Percentiles rank a stretch among this genome's conserved stretches.
phyloP scores from a whole-genome alignment of 2,113 vertebrate genomes.

The Oryctolagus cuniculus region DNA sequence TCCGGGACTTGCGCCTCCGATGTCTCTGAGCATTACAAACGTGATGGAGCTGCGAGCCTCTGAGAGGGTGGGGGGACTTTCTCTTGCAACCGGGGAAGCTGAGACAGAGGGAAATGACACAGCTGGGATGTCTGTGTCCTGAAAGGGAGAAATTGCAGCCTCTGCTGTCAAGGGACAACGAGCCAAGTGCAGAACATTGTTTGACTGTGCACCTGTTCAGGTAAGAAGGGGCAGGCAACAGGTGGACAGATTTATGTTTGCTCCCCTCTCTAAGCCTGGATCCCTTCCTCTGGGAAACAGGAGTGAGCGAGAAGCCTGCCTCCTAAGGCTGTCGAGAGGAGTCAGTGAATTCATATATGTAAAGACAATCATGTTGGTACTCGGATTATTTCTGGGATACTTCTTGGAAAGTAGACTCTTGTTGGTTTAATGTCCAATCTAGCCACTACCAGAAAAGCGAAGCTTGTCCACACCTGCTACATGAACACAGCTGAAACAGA shows the following conservation, averaged over 20 bases:
- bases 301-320: neutral
- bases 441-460: neutral
- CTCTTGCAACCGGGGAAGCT: neutral
- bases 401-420: constrained; percentile 32
- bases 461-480: neutral
- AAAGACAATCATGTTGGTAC: neutral
- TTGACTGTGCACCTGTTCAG: neutral
- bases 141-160: neutral
- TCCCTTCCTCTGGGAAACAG: constrained; percentile 46
- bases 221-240: neutral
- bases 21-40: neutral
- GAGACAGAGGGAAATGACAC: neutral
- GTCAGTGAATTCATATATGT: neutral
- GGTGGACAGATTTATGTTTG: neutral
- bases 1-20: neutral
- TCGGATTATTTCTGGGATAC: neutral
- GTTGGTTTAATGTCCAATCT: constrained; percentile 25
- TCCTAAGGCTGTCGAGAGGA: neutral
- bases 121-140: neutral
- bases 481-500: constrained; percentile 42
- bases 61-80: neutral
- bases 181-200: neutral
- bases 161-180: neutral
- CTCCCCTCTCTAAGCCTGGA: neutral
- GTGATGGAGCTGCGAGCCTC: neutral